Conservation (phyloP, 2,888 invertebrate genomes). For the Sarcophaga carnaria region DNA sequence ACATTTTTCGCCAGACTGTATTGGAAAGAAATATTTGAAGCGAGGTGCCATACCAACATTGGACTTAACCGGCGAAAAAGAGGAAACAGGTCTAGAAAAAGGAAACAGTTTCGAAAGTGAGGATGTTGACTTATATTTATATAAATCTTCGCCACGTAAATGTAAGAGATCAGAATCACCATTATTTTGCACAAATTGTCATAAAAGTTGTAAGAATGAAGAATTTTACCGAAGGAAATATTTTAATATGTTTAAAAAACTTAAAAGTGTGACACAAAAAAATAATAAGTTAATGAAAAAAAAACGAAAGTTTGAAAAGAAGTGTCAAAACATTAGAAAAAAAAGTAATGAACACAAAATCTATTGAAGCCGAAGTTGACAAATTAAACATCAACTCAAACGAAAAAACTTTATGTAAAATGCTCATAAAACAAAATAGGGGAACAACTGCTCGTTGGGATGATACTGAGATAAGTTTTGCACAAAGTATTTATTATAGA, state of each 20-base stretch:
- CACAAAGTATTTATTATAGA: slow-evolving; percentile 13
- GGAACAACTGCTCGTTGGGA: background rate
- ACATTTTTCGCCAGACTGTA: slow-evolving; percentile 1
- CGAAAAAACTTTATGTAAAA: slow-evolving; percentile 12
- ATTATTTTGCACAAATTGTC: slow-evolving; percentile 15
- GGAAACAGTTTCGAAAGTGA: background rate
- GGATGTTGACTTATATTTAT: background rate
- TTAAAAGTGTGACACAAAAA: slow-evolving; percentile 16
- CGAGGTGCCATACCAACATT: slow-evolving; percentile 74
- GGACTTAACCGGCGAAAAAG: slow-evolving; percentile 4
- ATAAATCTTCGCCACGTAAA: background rate
- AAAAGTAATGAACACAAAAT: background rate
- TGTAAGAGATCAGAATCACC: slow-evolving; percentile 6
- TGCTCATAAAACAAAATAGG: background rate
- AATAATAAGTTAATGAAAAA: background rate
- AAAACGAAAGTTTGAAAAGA: background rate
- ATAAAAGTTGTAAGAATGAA: slow-evolving; percentile 13
- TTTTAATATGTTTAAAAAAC: slow-evolving; percentile 28
- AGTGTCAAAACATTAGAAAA: background rate
- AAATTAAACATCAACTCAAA: background rate
- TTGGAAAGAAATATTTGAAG: slow-evolving; percentile 74
- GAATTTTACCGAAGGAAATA: slow-evolving; percentile 14
- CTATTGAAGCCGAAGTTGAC: slow-evolving; percentile 1
- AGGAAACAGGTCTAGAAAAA: slow-evolving; percentile 4
- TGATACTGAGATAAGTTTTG: background rate